Evolutionary conservation across 2,888 invertebrate genomes (phyloP).

Genomic region (Drosophila lutescens): DNA sequence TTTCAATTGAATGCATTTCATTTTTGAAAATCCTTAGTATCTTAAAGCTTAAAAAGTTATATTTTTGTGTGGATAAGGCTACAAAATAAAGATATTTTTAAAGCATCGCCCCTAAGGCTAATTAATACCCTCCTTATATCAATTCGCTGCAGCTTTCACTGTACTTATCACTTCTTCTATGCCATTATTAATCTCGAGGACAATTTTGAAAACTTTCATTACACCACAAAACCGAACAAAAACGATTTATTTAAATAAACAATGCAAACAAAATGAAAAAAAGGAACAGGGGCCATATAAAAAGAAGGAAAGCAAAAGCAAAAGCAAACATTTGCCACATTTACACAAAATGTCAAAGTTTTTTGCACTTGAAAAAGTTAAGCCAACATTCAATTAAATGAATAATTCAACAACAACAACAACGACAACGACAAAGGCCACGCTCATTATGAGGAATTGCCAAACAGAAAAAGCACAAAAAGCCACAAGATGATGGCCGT

Average conservation of each 20-base stretch:
- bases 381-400: conserved; percentile 49
- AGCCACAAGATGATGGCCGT: conserved; percentile 33
- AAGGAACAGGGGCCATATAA: conserved; percentile 1
- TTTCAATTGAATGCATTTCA: too few relatives aligned
- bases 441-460: conserved; percentile 79
- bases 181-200: conserved; percentile 13
- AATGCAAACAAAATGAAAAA: conserved; percentile 27
- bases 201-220: conserved; percentile 30
- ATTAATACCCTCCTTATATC: not conserved
- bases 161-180: conserved; percentile 15
- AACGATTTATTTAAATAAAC: conserved; percentile 44
- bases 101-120: not conserved
- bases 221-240: conserved; percentile 22
- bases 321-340: conserved; percentile 71
- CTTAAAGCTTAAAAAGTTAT: too few relatives aligned
- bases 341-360: conserved; percentile 78
- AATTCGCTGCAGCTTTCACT: not conserved
- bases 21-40: too few relatives aligned
- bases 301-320: conserved; percentile 28
- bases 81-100: too few relatives aligned
- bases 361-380: conserved; percentile 81
- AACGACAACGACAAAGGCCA: conserved; percentile 30
- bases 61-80: too few relatives aligned
- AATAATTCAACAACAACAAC: conserved; percentile 41
- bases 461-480: conserved; percentile 50